These are phyloP conservation scores for Drosophila mulleri DNA, from an alignment of 2,888 invertebrate species.

Conservation along the genomic window DNA sequence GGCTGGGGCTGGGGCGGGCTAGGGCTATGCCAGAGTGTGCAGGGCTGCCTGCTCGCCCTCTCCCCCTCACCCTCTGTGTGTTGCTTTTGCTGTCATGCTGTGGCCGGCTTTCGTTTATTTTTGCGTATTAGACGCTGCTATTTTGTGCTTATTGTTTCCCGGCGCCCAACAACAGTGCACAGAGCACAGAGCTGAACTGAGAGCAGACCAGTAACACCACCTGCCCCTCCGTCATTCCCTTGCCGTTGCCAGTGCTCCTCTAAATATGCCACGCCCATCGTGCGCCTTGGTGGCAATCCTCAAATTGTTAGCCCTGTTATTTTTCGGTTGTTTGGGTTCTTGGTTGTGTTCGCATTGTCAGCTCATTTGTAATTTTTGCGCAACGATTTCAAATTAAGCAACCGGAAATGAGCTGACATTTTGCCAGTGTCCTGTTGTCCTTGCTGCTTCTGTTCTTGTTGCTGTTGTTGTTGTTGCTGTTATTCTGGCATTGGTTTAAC, in stretches of 20 bases:
- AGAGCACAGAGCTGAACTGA: background rate
- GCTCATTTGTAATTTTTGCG: slow-evolving; percentile 78
- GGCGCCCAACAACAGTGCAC: background rate
- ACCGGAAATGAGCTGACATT: slow-evolving; percentile 80
- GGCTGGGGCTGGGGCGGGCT: background rate
- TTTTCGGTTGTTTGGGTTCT: slow-evolving; percentile 77
- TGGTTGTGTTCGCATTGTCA: slow-evolving; percentile 70
- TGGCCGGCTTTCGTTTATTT: slow-evolving; percentile 76
- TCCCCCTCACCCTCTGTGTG: background rate
- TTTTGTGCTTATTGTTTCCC: slow-evolving; percentile 77
- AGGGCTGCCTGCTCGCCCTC: background rate
- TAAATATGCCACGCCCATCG: background rate
- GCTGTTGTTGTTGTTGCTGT: slow-evolving; percentile 13
- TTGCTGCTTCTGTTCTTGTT: background rate
- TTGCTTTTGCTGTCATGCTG: slow-evolving; percentile 56
- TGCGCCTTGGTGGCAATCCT: slow-evolving; percentile 26
- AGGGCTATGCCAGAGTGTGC: background rate
- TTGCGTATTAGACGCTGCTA: slow-evolving; percentile 81
- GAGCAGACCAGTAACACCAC: background rate
- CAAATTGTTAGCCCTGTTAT: slow-evolving; percentile 64
- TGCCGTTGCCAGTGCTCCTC: no score
- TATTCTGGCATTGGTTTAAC: slow-evolving; percentile 53
- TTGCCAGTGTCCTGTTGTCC: slow-evolving; percentile 24
- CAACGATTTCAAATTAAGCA: slow-evolving; percentile 79
- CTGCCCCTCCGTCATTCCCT: background rate